phyloP scores from a whole-genome alignment of 2,113 vertebrate genomes.

The Podilymbus podiceps region DNA sequence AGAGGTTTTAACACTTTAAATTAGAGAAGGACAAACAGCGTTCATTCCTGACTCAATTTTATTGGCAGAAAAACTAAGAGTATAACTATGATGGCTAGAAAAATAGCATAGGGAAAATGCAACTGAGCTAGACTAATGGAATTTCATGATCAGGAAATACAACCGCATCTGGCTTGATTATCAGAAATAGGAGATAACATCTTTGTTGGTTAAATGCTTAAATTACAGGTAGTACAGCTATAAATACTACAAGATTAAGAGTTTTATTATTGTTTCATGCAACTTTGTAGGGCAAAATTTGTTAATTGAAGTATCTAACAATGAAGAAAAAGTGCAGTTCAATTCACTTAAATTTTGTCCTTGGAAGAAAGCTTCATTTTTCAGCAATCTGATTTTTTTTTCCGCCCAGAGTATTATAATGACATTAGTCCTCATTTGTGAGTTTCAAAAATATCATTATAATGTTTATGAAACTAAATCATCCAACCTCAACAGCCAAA shows the following conservation, averaged over 20 bases:
- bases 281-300: background rate
- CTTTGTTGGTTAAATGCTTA: background rate
- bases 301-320: background rate
- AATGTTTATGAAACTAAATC: slow-evolving; percentile 36
- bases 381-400: background rate
- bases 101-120: background rate
- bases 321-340: background rate
- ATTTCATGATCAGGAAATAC: background rate
- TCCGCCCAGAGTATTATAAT: background rate
- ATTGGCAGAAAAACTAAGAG: background rate
- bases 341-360: background rate
- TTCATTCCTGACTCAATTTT: slow-evolving; percentile 34
- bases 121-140: background rate
- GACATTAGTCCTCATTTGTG: background rate
- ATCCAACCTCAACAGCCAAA: slow-evolving; percentile 22
- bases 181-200: background rate
- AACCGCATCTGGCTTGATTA: background rate
- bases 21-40: slow-evolving; percentile 16
- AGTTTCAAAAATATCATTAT: slow-evolving; percentile 34
- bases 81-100: background rate
- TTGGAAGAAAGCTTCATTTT: background rate
- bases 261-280: background rate
- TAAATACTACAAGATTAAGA: background rate
- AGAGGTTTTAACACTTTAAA: slow-evolving; percentile 10
- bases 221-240: background rate